phyloP scores from a whole-genome alignment of 2,113 vertebrate genomes.

The Rhineura floridana region DNA sequence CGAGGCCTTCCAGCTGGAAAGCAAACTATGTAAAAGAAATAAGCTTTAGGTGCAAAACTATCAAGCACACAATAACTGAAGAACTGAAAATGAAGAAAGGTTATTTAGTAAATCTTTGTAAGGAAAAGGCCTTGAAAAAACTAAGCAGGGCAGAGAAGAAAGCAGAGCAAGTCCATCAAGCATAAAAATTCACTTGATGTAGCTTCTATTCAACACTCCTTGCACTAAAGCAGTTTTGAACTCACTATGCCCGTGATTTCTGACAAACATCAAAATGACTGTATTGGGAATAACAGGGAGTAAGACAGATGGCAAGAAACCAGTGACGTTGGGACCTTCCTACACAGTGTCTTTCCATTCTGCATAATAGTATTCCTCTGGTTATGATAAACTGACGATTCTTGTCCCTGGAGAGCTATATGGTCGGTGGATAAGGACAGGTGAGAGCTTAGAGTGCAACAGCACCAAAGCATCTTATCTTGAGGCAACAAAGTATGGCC shows the following conservation, averaged over 20 bases:
- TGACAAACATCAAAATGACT: not conserved
- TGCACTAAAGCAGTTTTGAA: not conserved
- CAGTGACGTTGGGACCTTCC: not conserved
- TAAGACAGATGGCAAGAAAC: not conserved
- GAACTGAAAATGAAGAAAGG: not conserved
- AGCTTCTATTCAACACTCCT: not conserved
- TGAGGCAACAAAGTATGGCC: no score
- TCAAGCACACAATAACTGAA: not conserved
- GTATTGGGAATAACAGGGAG: not conserved
- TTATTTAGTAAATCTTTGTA: not conserved
- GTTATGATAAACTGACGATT: not conserved
- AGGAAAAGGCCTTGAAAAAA: not conserved
- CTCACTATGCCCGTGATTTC: not conserved
- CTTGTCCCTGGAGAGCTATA: not conserved
- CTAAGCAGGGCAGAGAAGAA: not conserved
- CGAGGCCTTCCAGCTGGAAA: slow-evolving; percentile 78
- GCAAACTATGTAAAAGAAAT: slow-evolving; percentile 72
- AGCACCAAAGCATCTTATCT: not conserved
- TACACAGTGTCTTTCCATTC: not conserved
- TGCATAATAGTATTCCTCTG: not conserved
- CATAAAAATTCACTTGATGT: not conserved
- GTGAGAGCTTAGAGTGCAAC: not conserved
- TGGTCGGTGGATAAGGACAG: not conserved
- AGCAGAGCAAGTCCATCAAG: not conserved
- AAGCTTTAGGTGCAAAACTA: not conserved